Evolutionary conservation across 64 coral and sea anemone species (phyloP), one percentile per base, ranked within the genome.

Genomic region (Pachyseris speciosa): DNA sequence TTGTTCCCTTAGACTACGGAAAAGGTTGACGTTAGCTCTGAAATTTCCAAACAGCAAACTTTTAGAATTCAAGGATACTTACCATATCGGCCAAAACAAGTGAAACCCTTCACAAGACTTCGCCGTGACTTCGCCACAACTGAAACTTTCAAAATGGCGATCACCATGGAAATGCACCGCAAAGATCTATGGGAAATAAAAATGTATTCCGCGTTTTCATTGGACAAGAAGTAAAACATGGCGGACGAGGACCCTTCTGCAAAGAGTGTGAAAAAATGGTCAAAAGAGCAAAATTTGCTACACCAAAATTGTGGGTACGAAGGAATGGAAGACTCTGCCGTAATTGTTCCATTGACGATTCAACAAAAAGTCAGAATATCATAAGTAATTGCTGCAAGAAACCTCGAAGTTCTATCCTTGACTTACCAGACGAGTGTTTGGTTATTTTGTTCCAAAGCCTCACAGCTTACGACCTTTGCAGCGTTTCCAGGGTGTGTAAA

Each of bases 1-100:
- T 99, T 37, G 97, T 99, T 80, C 97, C 97, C 73, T 99, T 99
- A 3, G 89, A 95, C 97, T 98, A 69, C 36, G 67, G 33, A 36
- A 84, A 78, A 86, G 7, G 2, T 6, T 34, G 6, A 65, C 29
- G 41, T 55, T 32, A 42, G 65, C 25, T 66, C 0, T 78, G 15
- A 12, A 15, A 79, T 24, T 88, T 4, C 2, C 19, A 36, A 84
- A 19, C 49, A 28, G 17, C 2, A 64, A 67, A 45, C 1, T 2
- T 87, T 64, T 53, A 26, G 27, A 63, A 64, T 88, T 70, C 22
- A 11, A 45, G 1, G 2, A 45, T 49, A 75, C 75, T 47, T 84
- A 94, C 84, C 92, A 94, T 94, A 49, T 53, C 69, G 2, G 22
- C 37, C 28, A 19, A 38, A 73, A 15, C n/a, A n/a, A n/a, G n/a